These are phyloP conservation scores for Helicoverpa zea DNA, from an alignment of 1,140 invertebrate genomes.

Conservation along the genomic window DNA sequence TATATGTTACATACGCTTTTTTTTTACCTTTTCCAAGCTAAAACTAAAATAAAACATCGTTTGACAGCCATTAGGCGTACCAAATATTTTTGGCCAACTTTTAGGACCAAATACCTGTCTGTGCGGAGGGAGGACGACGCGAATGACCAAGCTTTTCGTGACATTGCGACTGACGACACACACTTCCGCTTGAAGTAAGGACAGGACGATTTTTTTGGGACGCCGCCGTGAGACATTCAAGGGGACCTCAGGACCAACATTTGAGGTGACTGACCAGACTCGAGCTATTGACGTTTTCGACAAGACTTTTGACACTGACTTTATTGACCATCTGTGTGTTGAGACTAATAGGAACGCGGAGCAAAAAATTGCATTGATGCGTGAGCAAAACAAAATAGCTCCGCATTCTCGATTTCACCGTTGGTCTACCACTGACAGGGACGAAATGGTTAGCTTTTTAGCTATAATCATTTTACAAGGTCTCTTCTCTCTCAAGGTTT, in stretches of 20 bases:
- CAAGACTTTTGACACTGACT: conserved; percentile 52
- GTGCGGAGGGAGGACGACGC: conserved; percentile 8
- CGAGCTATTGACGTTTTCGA: conserved; percentile 51
- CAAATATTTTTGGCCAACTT: too few relatives aligned
- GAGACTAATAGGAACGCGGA: conserved; percentile 55
- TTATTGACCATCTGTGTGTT: conserved; percentile 47
- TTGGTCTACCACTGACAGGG: background rate
- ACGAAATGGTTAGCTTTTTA: conserved; percentile 48
- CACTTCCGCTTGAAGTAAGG: background rate
- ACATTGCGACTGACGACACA: background rate
- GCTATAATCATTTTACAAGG: conserved; percentile 54
- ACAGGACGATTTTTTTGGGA: background rate
- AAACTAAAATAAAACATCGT: too few relatives aligned
- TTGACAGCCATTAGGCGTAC: too few relatives aligned
- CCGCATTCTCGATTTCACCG: background rate
- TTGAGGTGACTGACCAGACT: conserved; percentile 9
- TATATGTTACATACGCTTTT: too few relatives aligned
- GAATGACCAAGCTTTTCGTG: background rate
- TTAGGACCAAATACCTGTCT: too few relatives aligned
- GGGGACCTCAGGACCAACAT: conserved; percentile 1
- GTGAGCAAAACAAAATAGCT: background rate
- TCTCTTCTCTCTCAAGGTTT: background rate
- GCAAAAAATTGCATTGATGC: background rate
- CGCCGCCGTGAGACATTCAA: background rate
- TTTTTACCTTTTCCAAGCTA: too few relatives aligned